A percentile compares a stretch with the other conserved stretches of the same genome.
phyloP scores from a whole-genome alignment of 2,113 vertebrate species.

The Coregonus clupeaformis region DNA sequence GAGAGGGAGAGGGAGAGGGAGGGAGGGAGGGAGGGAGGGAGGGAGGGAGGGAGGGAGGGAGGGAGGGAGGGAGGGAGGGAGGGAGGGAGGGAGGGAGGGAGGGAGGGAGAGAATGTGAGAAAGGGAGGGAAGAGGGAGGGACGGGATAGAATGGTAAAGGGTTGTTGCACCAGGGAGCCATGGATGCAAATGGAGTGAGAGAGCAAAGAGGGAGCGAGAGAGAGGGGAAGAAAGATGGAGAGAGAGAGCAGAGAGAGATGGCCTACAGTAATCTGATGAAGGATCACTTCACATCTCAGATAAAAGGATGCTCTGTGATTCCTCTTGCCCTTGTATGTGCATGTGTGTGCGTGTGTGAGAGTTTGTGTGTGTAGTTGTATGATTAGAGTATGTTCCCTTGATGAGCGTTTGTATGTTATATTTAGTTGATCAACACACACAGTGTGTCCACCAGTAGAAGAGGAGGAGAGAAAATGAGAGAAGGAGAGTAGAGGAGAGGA shows the following conservation, averaged over 20 bases:
- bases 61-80: too few species aligned
- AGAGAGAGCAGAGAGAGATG: not conserved
- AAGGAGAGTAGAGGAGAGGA: not conserved
- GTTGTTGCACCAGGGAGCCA: conserved; percentile 40
- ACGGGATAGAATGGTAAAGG: not conserved
- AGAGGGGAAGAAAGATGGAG: conserved; percentile 18
- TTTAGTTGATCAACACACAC: conserved; percentile 17
- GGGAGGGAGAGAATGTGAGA: too few species aligned
- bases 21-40: too few species aligned
- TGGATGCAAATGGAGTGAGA: conserved; percentile 52
- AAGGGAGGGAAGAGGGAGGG: too few species aligned
- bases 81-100: too few species aligned
- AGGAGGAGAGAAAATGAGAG: not conserved
- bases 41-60: too few species aligned
- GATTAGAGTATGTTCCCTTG: conserved; percentile 2
- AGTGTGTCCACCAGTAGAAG: not conserved
- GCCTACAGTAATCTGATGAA: too few species aligned
- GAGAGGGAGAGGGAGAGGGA: not conserved
- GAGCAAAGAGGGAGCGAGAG: not conserved
- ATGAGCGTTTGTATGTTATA: conserved; percentile 36
- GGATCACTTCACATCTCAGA: conserved; percentile 8
- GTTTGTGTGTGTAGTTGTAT: conserved; percentile 10
- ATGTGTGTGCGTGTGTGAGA: not conserved
- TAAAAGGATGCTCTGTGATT: conserved; percentile 50
- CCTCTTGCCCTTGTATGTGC: not conserved